These are phyloP conservation scores for Aspiorhynchus laticeps DNA, from an alignment of 2,113 vertebrate genomes.

Conservation along the genomic window DNA sequence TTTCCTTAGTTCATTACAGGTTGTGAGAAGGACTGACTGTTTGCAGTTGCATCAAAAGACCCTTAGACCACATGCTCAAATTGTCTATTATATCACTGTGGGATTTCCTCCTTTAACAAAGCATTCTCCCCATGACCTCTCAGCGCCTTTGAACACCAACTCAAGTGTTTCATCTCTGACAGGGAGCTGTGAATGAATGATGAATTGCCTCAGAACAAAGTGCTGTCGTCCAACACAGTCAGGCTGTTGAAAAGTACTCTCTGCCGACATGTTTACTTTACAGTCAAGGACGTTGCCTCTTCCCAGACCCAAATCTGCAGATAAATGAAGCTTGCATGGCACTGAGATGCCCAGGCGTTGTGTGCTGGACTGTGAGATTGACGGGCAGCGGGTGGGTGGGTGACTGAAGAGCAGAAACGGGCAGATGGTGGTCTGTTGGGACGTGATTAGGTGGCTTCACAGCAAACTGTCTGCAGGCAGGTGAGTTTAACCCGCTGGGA, in stretches of 20 bases:
- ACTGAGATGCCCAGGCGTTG: slow-evolving; percentile 43
- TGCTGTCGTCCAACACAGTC: slow-evolving; percentile 30
- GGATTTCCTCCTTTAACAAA: slow-evolving; percentile 54
- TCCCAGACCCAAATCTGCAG: slow-evolving; percentile 39
- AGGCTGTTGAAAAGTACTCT: slow-evolving; percentile 32
- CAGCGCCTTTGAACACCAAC: slow-evolving; percentile 55
- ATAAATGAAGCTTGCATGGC: slow-evolving; percentile 47
- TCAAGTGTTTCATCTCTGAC: slow-evolving; percentile 44
- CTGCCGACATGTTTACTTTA: slow-evolving; percentile 46
- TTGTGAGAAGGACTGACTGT: slow-evolving; percentile 47
- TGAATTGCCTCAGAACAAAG: slow-evolving; percentile 46
- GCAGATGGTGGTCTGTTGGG: slow-evolving; percentile 57
- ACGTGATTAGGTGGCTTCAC: slow-evolving; percentile 51
- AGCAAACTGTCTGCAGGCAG: slow-evolving; percentile 40
- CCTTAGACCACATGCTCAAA: slow-evolving; percentile 51
- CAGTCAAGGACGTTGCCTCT: slow-evolving; percentile 48
- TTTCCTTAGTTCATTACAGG: slow-evolving; percentile 44
- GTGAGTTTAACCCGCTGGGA: slow-evolving; percentile 31
- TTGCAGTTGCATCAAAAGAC: slow-evolving; percentile 52
- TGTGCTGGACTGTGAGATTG: slow-evolving; percentile 58
- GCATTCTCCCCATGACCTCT: slow-evolving; percentile 45
- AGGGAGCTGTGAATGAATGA: slow-evolving; percentile 51
- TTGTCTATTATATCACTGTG: slow-evolving; percentile 55
- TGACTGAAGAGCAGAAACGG: slow-evolving; percentile 35
- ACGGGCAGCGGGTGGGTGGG: slow-evolving; percentile 43